Base-by-base conservation (phyloP, 2,888 invertebrate species). In the Ormyrus rosae region DNA sequence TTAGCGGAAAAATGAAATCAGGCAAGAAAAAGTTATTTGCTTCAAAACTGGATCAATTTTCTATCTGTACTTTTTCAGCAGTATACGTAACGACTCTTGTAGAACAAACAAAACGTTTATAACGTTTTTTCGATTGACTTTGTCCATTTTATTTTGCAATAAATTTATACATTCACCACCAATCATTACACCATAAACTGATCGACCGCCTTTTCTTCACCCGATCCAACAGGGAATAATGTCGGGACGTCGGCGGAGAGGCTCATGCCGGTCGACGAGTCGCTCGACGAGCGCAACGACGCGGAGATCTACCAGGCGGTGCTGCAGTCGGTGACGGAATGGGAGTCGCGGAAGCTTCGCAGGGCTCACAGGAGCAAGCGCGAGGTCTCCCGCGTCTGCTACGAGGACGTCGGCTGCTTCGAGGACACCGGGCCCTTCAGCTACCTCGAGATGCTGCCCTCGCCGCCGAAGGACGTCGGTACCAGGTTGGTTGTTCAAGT, bases 381-480 rank as follows among this genome's bases (percentile, higher is more conserved):
- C 78, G 96, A 96, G 13, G 95, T 95, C 81, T 95, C 96, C 83
- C 93, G 94, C 82, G 96, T 96, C 2, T 98, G 98, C 89, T 98
- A 98, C 89, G 95, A 94, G 34, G 96, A 96, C 82, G 93, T 98
- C 73, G 98, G 98, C 8, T 98, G 98, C 88, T 98, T 98, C 91
- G 96, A 96, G 87, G 96, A 97, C 87, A 94, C 96, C 5, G 98
- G 97, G 0, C 96, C 97, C 0, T 97, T 96, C 89, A 96, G 96
- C 74, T 97, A 97, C 89, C 91, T 98, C 90, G 97, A 97, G 91
- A 96, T 96, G 92, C 91, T 97, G 80, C 98, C 98, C 4, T 95
- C 95, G 72, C 92, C 95, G 34, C 97, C 97, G 0, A 95, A 96
- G 89, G 96, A 97, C 87, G 96, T 98, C 83, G 95, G 95, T 85